Base-by-base conservation (phyloP, 2,888 invertebrate genomes). In the Erebia epiphron region DNA sequence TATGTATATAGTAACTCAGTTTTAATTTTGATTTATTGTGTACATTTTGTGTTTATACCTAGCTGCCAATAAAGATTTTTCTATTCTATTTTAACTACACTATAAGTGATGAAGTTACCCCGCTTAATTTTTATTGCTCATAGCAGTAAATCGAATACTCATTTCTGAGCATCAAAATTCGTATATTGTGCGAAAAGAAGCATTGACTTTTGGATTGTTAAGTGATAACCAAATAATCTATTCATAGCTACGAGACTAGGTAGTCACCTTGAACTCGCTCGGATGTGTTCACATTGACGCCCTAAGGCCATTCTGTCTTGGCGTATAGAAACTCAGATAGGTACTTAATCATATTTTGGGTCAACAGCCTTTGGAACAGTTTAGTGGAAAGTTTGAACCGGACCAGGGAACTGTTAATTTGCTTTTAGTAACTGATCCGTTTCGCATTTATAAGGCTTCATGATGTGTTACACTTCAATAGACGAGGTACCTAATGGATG, bases 251-350 rank as follows among this genome's bases (percentile, higher is more conserved):
- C 69, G 60, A 71, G 67, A 65, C 70, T 60, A 67, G 35, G 35
- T 35, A 35, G 78, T 80, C 81, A 85, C 91, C 90, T 91, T 90
- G 90, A 91, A 91, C 89, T 86, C 83, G 75, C 73, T 54, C 73
- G 79, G 79, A 75, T 78, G 82, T 81, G 86, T 84, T 84, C 80
- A 80, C 84, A 84, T 82, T 77, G 79, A 81, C 80, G 81, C 81
- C 80, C 79, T 67, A 67, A 70, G 64, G 72, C 63, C 67, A 79
- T 68, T 68, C 62, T 68, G 66, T 68, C 66, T 72, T 62, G 58
- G 66, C 63, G 64, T 70, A 70, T 68, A 64, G 64, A 58, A 58
- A 73, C 66, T 65, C 43, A 58, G 56, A 63, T 35, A 58, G 56
- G 60, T 35, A 43, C 54, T 69, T 70, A 70, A 69, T 69, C 70